Conservation (phyloP, 2,113 vertebrate genomes). For the Crotalus horridus region DNA sequence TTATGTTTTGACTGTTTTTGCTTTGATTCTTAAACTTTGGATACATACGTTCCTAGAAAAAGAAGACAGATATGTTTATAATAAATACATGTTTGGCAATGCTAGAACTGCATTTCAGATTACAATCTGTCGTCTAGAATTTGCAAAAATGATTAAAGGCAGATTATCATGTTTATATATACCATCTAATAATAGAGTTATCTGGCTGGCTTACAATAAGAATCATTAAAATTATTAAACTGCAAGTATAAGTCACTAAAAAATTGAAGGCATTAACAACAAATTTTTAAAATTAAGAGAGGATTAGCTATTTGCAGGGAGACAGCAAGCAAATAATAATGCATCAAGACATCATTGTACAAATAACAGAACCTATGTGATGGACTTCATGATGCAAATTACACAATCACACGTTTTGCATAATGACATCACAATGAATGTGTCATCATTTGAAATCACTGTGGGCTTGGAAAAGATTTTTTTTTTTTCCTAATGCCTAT, state of each 20-base stretch:
- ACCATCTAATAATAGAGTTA: not conserved
- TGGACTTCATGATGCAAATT: not conserved
- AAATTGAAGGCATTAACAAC: not conserved
- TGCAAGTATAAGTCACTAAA: not conserved
- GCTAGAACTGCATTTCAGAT: not conserved
- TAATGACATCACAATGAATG: not conserved
- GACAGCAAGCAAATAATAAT: not conserved
- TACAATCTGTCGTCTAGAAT: not conserved
- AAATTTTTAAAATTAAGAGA: not conserved
- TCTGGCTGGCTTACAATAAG: not conserved
- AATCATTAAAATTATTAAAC: not conserved
- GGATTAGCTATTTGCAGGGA: not conserved
- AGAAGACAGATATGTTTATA: not conserved
- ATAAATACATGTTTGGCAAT: not conserved
- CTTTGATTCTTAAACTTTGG: not conserved
- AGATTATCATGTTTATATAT: not conserved
- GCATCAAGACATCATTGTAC: not conserved
- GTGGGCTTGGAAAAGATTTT: not conserved
- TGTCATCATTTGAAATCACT: not conserved
- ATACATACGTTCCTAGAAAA: not conserved
- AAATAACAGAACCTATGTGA: not conserved
- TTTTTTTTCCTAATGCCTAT: not conserved
- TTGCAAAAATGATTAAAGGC: not conserved
- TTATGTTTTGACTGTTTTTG: not conserved
- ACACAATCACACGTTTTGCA: not conserved